Percentiles rank a stretch among this genome's conserved stretches.
phyloP scores from a whole-genome alignment of 64 coral and sea anemone species.

The Catalaphyllia jardinei region DNA sequence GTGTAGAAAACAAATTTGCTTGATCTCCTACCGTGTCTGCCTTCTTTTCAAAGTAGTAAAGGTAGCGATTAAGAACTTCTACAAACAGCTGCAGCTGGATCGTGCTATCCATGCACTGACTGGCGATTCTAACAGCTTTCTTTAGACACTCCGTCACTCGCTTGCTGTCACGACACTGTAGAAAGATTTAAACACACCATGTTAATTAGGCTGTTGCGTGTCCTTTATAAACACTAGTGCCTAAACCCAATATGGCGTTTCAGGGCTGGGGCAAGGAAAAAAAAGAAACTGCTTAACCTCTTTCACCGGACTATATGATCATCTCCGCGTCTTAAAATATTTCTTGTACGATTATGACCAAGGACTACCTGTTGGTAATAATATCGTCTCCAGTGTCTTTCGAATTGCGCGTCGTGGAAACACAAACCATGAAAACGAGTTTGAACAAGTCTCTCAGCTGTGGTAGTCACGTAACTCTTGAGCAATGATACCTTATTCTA shows the following conservation, averaged over 20 bases:
- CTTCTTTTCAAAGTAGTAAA: conserved; percentile 86
- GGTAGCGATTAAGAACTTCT: conserved; percentile 93
- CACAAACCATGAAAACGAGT: too few relatives aligned
- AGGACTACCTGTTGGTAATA: too few relatives aligned
- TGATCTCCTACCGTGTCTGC: conserved; percentile 75
- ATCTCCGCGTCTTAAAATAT: too few relatives aligned
- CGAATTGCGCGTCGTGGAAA: too few relatives aligned
- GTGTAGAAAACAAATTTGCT: not conserved
- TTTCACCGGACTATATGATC: too few relatives aligned
- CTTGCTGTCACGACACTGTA: conserved; percentile 86
- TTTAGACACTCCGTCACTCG: conserved; percentile 96
- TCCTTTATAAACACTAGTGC: too few relatives aligned
- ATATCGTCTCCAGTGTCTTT: too few relatives aligned
- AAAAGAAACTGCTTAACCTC: not conserved
- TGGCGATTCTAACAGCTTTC: conserved; percentile 96
- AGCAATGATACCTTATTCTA: too few relatives aligned
- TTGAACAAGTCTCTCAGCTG: too few relatives aligned
- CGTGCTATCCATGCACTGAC: conserved; percentile 96
- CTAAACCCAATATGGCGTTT: too few relatives aligned
- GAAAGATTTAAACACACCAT: not conserved
- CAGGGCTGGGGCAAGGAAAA: not conserved
- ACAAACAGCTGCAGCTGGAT: conserved; percentile 96
- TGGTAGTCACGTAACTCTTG: too few relatives aligned
- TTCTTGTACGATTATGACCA: too few relatives aligned
- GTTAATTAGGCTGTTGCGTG: not conserved